Base-by-base conservation (phyloP, 2,888 invertebrate genomes). In the Trissolcus brochymenae region DNA sequence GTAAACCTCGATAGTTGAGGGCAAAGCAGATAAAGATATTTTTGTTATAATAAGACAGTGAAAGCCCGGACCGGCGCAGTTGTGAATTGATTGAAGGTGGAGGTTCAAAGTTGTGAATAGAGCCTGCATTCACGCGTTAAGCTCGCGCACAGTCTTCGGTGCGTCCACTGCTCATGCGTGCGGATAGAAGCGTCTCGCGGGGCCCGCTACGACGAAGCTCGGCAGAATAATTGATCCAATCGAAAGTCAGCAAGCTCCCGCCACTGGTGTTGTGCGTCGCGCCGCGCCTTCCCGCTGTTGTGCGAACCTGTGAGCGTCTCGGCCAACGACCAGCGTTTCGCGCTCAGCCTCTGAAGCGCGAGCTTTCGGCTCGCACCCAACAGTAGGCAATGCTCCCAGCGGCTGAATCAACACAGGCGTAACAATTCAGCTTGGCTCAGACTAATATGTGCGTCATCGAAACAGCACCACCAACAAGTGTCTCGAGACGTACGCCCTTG, bases 151-250 rank as follows among this genome's bases (percentile, higher is more conserved):
- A 35, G 35, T 35, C 1, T 9, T 35, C 25, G 25, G 57, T 62
- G 72, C 65, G 71, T 67, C 67, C 61, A 81, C 81, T 82, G 81
- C 81, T 83, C 82, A 83, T 83, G 83, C 81, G 84, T 82, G 77
- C 67, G 35, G 53, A 54, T 51, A 50, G 50, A 61, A 66, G 76
- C 75, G 35, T 35, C 25, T 25, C 71, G 49, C 56, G 57, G 80
- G 80, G 78, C 82, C 83, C 82, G 76, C 81, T 80, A 79, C 80
- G 79, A 82, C 81, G 81, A 80, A 82, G 80, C 80, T 81, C 76
- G 61, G 82, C 80, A 79, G 80, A 84, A 84, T 82, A 81, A 83
- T 84, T 84, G 82, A 83, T 83, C 82, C 84, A 82, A 85, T 84
- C 83, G 82, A 82, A 83, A 83, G 77, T 81, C 81, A 65, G 56